A percentile compares a stretch with the other conserved stretches of the same genome.
phyloP scores from a whole-genome alignment of 2,888 invertebrate genomes.

The Parnassius glacialis region DNA sequence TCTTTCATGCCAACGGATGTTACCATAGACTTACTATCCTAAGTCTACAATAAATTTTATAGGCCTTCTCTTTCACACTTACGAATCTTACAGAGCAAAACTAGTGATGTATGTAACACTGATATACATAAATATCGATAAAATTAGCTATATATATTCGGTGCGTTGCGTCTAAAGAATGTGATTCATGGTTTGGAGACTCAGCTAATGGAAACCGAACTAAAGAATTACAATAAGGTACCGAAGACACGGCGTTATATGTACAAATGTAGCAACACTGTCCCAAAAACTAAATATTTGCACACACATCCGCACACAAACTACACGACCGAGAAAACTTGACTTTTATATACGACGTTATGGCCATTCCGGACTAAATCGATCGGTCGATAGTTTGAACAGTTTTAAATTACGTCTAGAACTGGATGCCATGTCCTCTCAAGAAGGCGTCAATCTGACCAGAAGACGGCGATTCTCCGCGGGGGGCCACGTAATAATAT shows the following conservation, averaged over 20 bases:
- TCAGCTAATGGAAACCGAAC: conserved; percentile 16
- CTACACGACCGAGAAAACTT: conserved; percentile 44
- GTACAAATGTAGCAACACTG: conserved; percentile 59
- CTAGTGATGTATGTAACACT: conserved; percentile 5
- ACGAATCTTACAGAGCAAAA: not conserved
- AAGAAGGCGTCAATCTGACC: conserved; percentile 91
- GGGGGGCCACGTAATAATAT: conserved; percentile 82
- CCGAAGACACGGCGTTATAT: conserved; percentile 70
- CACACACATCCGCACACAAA: conserved; percentile 43
- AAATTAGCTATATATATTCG: not conserved
- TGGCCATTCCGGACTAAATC: conserved; percentile 49
- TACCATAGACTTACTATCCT: no score
- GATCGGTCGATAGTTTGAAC: conserved; percentile 34
- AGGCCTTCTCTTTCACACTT: conserved; percentile 3
- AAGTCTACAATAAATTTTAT: not conserved
- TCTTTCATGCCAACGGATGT: not conserved
- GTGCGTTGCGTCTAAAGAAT: not conserved
- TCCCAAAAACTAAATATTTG: conserved; percentile 45
- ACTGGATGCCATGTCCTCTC: conserved; percentile 85
- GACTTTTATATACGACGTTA: conserved; percentile 50
- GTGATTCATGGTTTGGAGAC: not conserved
- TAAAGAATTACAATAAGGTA: conserved; percentile 54
- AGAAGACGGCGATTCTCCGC: conserved; percentile 73
- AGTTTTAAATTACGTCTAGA: conserved; percentile 59
- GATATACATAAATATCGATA: conserved; percentile 9